Percentiles rank a stretch among this genome's conserved stretches.
Evolutionary conservation across 2,113 vertebrate species (phyloP).

Genomic region (Mugil cephalus): DNA sequence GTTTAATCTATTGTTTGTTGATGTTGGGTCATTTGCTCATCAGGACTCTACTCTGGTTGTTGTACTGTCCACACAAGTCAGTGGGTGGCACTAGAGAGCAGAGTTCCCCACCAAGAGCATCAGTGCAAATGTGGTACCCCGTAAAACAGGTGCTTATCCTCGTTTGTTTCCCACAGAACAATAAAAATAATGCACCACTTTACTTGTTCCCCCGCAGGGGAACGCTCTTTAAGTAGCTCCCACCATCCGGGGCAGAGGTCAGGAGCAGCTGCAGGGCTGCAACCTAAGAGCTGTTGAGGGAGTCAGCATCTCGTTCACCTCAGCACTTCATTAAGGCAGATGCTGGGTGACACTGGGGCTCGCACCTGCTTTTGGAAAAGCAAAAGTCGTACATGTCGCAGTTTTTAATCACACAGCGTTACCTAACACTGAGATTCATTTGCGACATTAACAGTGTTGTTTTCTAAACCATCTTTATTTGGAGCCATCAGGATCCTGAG

Average conservation of each 20-base stretch:
- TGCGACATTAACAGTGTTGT: background rate
- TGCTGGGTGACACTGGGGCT: slow-evolving; percentile 23
- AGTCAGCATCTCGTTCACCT: slow-evolving; percentile 46
- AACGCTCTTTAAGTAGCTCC: slow-evolving; percentile 34
- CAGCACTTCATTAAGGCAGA: slow-evolving; percentile 27
- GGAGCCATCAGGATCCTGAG: background rate
- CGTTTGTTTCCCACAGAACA: slow-evolving; percentile 50
- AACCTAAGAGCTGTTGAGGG: slow-evolving; percentile 30
- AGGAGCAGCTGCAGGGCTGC: slow-evolving; percentile 47
- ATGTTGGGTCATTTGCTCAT: background rate
- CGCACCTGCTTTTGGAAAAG: slow-evolving; percentile 65
- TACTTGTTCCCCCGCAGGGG: slow-evolving; percentile 42
- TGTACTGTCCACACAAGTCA: slow-evolving; percentile 52
- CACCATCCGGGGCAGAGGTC: slow-evolving; percentile 66
- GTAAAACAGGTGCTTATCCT: slow-evolving; percentile 75
- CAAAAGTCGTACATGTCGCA: background rate
- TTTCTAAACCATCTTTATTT: background rate
- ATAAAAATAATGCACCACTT: slow-evolving; percentile 68
- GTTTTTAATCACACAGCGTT: background rate
- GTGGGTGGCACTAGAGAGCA: slow-evolving; percentile 70
- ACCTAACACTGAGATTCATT: background rate
- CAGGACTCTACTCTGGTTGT: too few relatives aligned
- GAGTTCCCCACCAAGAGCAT: slow-evolving; percentile 41
- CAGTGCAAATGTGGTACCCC: slow-evolving; percentile 24
- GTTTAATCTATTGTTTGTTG: background rate